Evolutionary conservation across 1,140 invertebrate genomes (phyloP).

Genomic region (Odontomachus brunneus): DNA sequence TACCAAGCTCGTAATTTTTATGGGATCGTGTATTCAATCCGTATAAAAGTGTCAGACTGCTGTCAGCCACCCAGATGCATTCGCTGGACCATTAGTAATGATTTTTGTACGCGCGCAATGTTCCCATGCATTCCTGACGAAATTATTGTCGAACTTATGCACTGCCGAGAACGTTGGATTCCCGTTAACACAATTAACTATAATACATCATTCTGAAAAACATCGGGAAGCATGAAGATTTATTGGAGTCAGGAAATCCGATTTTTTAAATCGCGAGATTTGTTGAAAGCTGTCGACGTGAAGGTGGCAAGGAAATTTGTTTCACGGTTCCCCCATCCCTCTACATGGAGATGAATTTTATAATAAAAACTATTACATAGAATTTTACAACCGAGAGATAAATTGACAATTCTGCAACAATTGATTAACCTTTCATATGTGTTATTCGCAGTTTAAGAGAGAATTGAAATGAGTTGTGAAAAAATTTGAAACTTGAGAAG

Average conservation of each 20-base stretch:
- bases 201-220: background rate
- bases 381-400: no score
- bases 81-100: constrained; percentile 21
- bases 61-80: constrained; percentile 15
- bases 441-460: no score
- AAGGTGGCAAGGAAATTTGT: no score
- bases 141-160: background rate
- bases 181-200: background rate
- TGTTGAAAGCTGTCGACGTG: background rate
- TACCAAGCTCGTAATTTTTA: constrained; percentile 31
- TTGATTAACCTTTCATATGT: no score
- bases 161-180: background rate
- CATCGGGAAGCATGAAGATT: background rate
- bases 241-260: background rate
- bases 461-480: no score
- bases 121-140: background rate
- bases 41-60: constrained; percentile 30
- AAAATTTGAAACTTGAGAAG: no score
- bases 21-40: constrained; percentile 9
- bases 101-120: background rate
- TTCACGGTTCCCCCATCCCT: no score
- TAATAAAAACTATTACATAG: no score
- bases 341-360: no score
- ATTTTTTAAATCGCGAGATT: background rate
- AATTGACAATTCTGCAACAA: no score